Evolutionary conservation across 2,888 invertebrate genomes (phyloP).

Genomic region (Maniola hyperantus): DNA sequence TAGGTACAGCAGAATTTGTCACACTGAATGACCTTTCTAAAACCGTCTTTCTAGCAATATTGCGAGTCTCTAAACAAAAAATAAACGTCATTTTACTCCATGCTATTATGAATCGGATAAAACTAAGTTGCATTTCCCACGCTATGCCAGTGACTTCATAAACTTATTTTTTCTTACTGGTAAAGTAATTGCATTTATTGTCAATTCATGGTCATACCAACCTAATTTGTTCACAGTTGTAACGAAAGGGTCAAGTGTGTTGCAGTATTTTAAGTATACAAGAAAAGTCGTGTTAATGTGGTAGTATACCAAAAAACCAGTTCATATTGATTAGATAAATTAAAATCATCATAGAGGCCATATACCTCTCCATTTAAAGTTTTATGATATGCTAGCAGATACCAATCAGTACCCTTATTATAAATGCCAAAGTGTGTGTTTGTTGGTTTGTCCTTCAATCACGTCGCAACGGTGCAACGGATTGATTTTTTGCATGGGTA

Average conservation of each 20-base stretch:
- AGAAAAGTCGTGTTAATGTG: not conserved
- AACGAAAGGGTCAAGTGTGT: slow-evolving; percentile 5
- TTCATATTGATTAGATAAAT: slow-evolving; percentile 1
- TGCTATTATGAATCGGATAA: not conserved
- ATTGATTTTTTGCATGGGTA: no score
- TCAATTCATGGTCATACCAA: slow-evolving; percentile 16
- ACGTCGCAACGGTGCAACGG: no score
- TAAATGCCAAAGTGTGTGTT: no score
- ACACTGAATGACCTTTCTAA: not conserved
- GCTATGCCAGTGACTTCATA: slow-evolving; percentile 6
- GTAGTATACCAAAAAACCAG: not conserved
- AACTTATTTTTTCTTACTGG: not conserved
- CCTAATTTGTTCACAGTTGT: slow-evolving; percentile 10
- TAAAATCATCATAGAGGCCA: not conserved
- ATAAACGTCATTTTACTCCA: not conserved
- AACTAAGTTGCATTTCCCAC: slow-evolving; percentile 9
- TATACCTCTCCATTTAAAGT: not conserved
- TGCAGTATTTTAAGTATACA: not conserved
- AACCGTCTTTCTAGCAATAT: not conserved
- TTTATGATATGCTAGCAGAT: not conserved
- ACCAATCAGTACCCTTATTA: no score
- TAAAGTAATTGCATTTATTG: slow-evolving; percentile 4
- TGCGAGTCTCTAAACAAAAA: not conserved
- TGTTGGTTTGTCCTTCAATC: no score
- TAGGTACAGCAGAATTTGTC: not conserved